Evolutionary conservation across 2,888 invertebrate species (phyloP).

Genomic region (Ochropacha duplaris): DNA sequence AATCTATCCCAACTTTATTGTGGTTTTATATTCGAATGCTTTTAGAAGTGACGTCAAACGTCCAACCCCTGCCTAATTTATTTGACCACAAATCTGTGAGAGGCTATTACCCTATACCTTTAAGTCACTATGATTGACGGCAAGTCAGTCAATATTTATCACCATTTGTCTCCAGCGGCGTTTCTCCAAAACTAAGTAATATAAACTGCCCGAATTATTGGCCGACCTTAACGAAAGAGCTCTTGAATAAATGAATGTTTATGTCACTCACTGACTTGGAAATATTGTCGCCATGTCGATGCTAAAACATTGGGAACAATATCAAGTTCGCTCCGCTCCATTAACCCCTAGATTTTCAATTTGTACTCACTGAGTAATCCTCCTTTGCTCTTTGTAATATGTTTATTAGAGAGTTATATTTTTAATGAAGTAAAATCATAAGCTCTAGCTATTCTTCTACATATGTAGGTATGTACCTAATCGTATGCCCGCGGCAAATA

Average conservation of each 20-base stretch:
- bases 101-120: background rate
- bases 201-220: background rate
- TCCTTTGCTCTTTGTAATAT: no score
- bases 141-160: background rate
- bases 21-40: no score
- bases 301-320: slow-evolving; percentile 1
- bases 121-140: background rate
- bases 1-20: no score
- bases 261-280: slow-evolving; percentile 1
- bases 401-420: no score
- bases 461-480: no score
- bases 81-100: background rate
- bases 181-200: background rate
- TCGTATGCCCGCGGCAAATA: no score
- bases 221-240: background rate
- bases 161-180: background rate
- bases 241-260: slow-evolving; percentile 6
- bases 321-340: background rate
- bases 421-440: no score
- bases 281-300: background rate
- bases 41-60: background rate
- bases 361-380: background rate
- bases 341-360: background rate
- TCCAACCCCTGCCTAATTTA: background rate
- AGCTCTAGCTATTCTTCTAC: no score